These are phyloP conservation scores for Hippoglossus stenolepis DNA, from an alignment of 2,113 vertebrate genomes.

Conservation along the genomic window DNA sequence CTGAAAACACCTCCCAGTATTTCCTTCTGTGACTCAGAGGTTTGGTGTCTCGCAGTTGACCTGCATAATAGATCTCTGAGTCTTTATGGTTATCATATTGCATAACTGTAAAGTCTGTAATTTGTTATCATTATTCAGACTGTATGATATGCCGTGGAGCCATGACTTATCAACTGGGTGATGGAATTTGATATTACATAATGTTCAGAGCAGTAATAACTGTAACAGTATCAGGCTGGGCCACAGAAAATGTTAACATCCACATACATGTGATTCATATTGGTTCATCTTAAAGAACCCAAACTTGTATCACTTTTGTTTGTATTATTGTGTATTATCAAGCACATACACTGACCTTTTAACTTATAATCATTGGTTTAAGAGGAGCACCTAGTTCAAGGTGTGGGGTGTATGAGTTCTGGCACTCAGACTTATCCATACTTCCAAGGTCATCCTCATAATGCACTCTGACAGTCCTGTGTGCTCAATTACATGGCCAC, in stretches of 20 bases:
- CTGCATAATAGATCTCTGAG: constrained; percentile 16
- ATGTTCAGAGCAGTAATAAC: neutral
- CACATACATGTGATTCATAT: neutral
- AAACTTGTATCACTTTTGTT: neutral
- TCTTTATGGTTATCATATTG: constrained; percentile 19
- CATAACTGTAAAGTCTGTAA: neutral
- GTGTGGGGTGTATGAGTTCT: no score
- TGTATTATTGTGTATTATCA: neutral
- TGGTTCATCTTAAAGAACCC: neutral
- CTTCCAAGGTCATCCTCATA: no score
- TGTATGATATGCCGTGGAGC: neutral
- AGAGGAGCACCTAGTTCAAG: no score
- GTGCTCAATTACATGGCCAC: no score
- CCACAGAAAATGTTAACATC: neutral
- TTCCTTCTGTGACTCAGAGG: constrained; percentile 42
- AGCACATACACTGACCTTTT: neutral
- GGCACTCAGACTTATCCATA: no score
- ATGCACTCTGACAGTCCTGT: no score
- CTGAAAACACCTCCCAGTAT: constrained; percentile 34
- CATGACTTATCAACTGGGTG: neutral
- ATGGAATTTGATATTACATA: neutral
- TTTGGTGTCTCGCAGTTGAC: constrained; percentile 35
- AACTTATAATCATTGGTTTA: neutral
- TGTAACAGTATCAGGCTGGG: neutral
- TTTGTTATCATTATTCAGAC: neutral